Evolutionary conservation across 2,797 vertebrate genomes (phyloP).

Genomic region (Taeniopygia guttata): DNA sequence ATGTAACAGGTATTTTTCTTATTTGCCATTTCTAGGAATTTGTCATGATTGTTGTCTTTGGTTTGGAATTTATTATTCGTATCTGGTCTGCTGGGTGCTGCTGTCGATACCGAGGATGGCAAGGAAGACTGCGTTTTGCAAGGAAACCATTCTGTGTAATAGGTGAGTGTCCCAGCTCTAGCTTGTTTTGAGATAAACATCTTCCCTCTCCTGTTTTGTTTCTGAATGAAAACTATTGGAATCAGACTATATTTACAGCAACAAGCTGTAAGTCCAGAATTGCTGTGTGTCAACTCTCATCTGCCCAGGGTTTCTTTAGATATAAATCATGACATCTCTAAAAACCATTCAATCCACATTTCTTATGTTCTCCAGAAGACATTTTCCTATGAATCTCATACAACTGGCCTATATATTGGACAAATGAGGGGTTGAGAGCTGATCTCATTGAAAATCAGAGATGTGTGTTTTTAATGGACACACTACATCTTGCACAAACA

Average conservation of each 20-base stretch:
- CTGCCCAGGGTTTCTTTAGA: background rate
- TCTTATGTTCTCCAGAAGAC: background rate
- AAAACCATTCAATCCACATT: background rate
- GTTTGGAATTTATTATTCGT: slow-evolving; percentile 92
- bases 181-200: background rate
- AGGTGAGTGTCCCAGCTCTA: slow-evolving; percentile 77
- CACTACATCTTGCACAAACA: background rate
- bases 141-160: slow-evolving; percentile 96
- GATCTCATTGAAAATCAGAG: background rate
- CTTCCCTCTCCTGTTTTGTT: background rate
- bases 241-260: background rate
- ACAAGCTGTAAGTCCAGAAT: background rate
- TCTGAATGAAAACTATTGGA: background rate
- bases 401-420: background rate
- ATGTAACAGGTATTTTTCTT: slow-evolving; percentile 16
- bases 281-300: background rate
- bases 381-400: background rate
- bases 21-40: slow-evolving; percentile 83
- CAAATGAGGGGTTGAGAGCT: background rate
- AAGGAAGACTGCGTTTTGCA: slow-evolving; percentile 91
- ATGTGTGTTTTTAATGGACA: background rate
- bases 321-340: background rate
- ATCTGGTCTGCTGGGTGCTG: slow-evolving; percentile 98
- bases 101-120: slow-evolving; percentile 96
- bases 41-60: slow-evolving; percentile 98